Evolutionary conservation across 1,140 invertebrate genomes (phyloP), one percentile per base, ranked within the genome.

Genomic region (Aethina tumida): DNA sequence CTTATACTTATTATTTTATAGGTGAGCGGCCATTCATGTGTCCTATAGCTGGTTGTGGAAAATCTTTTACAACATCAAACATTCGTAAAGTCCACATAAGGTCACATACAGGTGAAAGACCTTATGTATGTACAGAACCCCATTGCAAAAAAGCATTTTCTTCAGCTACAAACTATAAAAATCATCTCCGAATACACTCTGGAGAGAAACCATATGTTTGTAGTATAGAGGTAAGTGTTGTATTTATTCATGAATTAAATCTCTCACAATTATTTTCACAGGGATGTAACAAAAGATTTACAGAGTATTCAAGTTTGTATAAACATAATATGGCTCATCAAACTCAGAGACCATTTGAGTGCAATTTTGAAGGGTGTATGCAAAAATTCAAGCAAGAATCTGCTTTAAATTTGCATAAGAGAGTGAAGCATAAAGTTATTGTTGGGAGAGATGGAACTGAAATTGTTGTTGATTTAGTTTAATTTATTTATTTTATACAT

Each of bases 241-340:
- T 15, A 18, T 7, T 38, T 37, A 27, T 5, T 33, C 19, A 4
- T 17, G 4, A 17, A 5, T 18, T 16, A 5, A 13, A 7, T 16
- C 7, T 16, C 15, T 8, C n/a, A 17, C 19, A 8, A 18, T 26
- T 24, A 35, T 28, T 42, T 16, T 42, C 30, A 18, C 52, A 74
- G 59, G 75, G 71, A 35, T 83, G 80, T 62, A 69, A 70, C 5
- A 77, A 77, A 55, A 63, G 74, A 20, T 83, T 83, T 48, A 82
- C 80, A 2, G 80, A 83, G 53, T 83, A 83, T 55, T 82, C 79
- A 27, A 80, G 76, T 50, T 64, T 82, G 10, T 82, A 81, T 53
- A 82, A 82, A 58, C 80, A 83, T 59, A 73, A 79, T 55, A 67
- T 79, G 16, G 77, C 79, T 4, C 75, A 78, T 54, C 70, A 69